A percentile compares a stretch with the other conserved stretches of the same genome.
These are phyloP conservation scores for Corythornis cristatus DNA, from an alignment of 2,113 vertebrate genomes.

Conservation along the genomic window DNA sequence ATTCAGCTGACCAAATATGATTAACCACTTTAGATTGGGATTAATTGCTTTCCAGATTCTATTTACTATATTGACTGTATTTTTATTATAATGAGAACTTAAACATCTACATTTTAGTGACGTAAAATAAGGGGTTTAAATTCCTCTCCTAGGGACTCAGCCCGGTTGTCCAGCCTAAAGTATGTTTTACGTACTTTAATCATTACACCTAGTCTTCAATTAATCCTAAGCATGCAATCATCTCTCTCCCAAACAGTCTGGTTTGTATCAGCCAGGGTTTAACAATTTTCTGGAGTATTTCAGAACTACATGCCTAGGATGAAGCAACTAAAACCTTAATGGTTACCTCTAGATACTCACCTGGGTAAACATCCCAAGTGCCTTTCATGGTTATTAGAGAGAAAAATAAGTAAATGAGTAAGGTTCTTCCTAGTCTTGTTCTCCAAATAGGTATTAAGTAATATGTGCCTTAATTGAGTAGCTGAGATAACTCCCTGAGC, in stretches of 20 bases:
- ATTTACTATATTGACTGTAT: not conserved
- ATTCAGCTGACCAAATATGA: not conserved
- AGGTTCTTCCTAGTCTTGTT: not conserved
- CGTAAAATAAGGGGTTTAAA: not conserved
- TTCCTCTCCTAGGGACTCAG: not conserved
- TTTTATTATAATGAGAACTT: not conserved
- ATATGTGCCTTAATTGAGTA: not conserved
- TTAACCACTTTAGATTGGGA: not conserved
- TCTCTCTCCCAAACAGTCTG: not conserved
- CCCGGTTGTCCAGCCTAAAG: not conserved
- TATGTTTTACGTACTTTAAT: not conserved
- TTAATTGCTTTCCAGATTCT: not conserved
- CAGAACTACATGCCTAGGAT: not conserved
- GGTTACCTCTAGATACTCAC: not conserved
- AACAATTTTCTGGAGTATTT: not conserved
- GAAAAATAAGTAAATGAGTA: not conserved
- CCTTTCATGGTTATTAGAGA: not conserved
- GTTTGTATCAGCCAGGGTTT: not conserved
- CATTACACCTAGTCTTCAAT: not conserved
- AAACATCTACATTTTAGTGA: not conserved
- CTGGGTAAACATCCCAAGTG: not conserved
- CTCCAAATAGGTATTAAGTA: not conserved
- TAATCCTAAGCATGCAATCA: not conserved
- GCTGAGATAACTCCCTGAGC: not conserved
- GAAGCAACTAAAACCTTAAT: not conserved